phyloP scores from a whole-genome alignment of 2,797 vertebrate species.

The Coranthus polyacanthus region DNA sequence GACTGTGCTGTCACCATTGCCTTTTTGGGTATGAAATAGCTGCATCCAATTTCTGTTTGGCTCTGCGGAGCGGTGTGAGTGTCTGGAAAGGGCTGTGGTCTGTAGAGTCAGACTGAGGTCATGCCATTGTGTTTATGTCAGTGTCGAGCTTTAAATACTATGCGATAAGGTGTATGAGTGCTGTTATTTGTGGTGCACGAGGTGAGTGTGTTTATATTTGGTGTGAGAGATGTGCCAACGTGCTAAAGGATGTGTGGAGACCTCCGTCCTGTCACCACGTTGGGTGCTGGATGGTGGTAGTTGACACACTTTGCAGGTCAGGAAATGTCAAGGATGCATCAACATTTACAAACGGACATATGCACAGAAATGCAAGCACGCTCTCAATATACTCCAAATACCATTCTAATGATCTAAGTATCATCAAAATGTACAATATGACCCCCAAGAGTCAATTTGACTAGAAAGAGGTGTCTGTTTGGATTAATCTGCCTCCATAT shows the following conservation, averaged over 20 bases:
- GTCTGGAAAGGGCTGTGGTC: conserved; percentile 33
- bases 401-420: no score
- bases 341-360: neutral
- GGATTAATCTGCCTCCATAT: conserved; percentile 4
- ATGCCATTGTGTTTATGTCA: conserved; percentile 58
- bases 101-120: conserved; percentile 19
- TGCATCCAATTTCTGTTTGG: conserved; percentile 30
- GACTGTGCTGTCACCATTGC: conserved; percentile 22
- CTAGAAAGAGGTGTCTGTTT: neutral
- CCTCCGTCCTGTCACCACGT: conserved; percentile 19
- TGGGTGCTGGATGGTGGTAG: neutral
- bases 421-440: neutral
- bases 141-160: conserved; percentile 43
- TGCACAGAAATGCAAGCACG: neutral
- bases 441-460: conserved; percentile 6
- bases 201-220: conserved; percentile 59
- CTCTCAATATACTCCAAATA: neutral
- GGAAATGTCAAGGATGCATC: conserved; percentile 42
- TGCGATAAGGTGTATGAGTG: conserved; percentile 56
- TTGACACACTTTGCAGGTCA: conserved; percentile 43
- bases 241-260: conserved; percentile 7
- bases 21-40: conserved; percentile 45
- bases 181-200: conserved; percentile 51
- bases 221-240: conserved; percentile 31
- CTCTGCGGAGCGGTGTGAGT: conserved; percentile 18